Evolutionary conservation across 1,140 invertebrate species (phyloP), one percentile per base, ranked within the genome.

Genomic region (Elymnias hypermnestra): DNA sequence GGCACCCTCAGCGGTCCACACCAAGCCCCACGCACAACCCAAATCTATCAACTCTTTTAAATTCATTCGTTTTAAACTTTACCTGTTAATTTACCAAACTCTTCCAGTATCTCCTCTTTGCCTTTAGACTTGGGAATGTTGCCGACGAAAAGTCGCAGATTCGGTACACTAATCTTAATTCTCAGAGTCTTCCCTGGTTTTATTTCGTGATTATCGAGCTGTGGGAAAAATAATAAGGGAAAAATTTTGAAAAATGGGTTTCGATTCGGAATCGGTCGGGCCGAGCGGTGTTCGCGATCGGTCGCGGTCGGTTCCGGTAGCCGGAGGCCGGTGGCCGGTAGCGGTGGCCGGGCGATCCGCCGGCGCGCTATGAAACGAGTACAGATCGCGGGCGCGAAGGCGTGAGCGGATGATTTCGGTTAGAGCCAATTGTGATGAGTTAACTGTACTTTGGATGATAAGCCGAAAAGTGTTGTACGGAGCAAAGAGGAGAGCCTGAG

Each of bases 101-200:
- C 98, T 90, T 98, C 97, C 92, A 97, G 93, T 91, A 99, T 99
- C 93, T 99, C 97, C 91, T 99, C 97, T 96, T 97, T 98, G 91
- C 96, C 95, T 94, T 99, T 99, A 91, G 95, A 98, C 93, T 99
- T 99, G 92, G 98, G 98, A 94, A 99, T 99, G 93, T 99, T 99
- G 90, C 98, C 98, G 90, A 99, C 95, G 93, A 99, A 99, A 91
- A 99, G 95, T 90, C 97, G 96, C 89, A 98, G 95, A 92, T 99
- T 99, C 89, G 97, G 97, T 92, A 99, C 95, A 89, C 97, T 99
- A 93, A 99, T 96, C 93, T 99, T 99, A 91, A 99, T 97, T 97
- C 98, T 99, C 89, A 99, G 92, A 90, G 92, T 93, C 93, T 98
- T 98, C 90, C 97, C 97, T 88, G 95, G 94, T 93, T 95, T 96